phyloP scores from a whole-genome alignment of 1,140 invertebrate genomes.

The Neoseiulus cucumeris region DNA sequence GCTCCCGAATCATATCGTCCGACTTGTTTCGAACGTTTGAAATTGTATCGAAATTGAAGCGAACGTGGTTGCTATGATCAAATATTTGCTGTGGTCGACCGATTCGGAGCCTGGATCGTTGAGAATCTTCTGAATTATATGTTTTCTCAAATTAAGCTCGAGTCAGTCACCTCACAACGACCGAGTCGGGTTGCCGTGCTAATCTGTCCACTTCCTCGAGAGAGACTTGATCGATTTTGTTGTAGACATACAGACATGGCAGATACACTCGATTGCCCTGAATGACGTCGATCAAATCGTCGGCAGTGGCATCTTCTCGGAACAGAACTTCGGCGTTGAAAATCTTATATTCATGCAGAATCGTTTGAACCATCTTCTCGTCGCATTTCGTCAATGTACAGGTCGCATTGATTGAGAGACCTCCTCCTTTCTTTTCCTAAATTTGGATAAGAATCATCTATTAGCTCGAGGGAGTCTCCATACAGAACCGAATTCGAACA shows the following conservation, averaged over 20 bases:
- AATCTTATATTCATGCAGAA: slow-evolving; percentile 83
- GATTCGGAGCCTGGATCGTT: too few relatives aligned
- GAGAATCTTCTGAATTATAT: too few relatives aligned
- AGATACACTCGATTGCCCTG: slow-evolving; percentile 90
- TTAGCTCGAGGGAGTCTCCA: too few relatives aligned
- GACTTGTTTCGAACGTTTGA: too few relatives aligned
- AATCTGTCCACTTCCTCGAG: slow-evolving; percentile 95
- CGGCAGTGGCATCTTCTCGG: slow-evolving; percentile 79
- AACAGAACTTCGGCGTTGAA: slow-evolving; percentile 95
- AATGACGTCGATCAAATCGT: slow-evolving; percentile 98
- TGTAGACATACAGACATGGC: slow-evolving; percentile 93
- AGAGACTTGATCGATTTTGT: slow-evolving; percentile 95
- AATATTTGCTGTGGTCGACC: too few relatives aligned
- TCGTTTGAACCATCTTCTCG: slow-evolving; percentile 94
- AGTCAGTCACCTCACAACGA: slow-evolving; percentile 90
- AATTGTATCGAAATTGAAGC: too few relatives aligned
- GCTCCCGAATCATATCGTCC: too few relatives aligned
- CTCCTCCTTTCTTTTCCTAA: slow-evolving; percentile 82
- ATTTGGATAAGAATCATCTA: slow-evolving; percentile 18
- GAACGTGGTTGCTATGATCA: too few relatives aligned
- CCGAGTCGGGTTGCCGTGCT: slow-evolving; percentile 64
- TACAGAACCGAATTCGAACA: too few relatives aligned
- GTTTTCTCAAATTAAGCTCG: too few relatives aligned
- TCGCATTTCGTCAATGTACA: slow-evolving; percentile 78
- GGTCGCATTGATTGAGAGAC: slow-evolving; percentile 95